Percentiles rank a stretch among this genome's conserved stretches.
These are phyloP conservation scores for Mesitornis unicolor DNA, from an alignment of 2,113 vertebrate genomes.

Conservation along the genomic window DNA sequence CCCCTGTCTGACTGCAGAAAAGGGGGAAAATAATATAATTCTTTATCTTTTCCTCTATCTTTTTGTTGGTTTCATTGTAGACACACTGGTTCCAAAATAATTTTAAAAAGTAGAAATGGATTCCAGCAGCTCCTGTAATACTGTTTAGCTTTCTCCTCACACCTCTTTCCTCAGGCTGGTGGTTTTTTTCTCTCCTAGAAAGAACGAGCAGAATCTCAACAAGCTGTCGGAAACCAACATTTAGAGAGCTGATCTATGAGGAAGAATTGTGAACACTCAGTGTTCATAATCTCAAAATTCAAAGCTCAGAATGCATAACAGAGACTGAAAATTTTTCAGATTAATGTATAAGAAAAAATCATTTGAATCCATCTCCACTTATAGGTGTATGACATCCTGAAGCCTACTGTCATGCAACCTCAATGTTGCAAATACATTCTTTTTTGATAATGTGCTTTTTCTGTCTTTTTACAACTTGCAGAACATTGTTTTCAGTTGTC, in stretches of 20 bases:
- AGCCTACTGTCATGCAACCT: neutral
- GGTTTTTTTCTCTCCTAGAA: neutral
- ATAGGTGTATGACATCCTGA: neutral
- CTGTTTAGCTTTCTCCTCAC: neutral
- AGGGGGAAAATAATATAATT: neutral
- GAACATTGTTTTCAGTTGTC: neutral
- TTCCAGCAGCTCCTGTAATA: neutral
- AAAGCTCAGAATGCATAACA: neutral
- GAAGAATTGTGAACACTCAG: neutral
- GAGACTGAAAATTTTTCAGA: neutral
- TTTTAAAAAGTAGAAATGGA: neutral
- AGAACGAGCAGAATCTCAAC: neutral
- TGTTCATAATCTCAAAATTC: neutral
- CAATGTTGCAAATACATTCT: neutral
- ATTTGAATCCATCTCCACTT: neutral
- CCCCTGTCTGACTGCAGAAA: neutral
- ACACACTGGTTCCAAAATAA: neutral
- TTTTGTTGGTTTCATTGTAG: neutral
- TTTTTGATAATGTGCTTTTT: neutral
- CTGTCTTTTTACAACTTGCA: neutral
- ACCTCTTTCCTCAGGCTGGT: neutral
- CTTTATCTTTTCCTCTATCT: neutral
- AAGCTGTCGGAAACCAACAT: neutral
- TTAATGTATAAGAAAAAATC: neutral
- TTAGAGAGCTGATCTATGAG: neutral